Evolutionary conservation across 2,113 vertebrate species (phyloP), one percentile per base, ranked within the genome.

Genomic region (Nyctereutes procyonoides): DNA sequence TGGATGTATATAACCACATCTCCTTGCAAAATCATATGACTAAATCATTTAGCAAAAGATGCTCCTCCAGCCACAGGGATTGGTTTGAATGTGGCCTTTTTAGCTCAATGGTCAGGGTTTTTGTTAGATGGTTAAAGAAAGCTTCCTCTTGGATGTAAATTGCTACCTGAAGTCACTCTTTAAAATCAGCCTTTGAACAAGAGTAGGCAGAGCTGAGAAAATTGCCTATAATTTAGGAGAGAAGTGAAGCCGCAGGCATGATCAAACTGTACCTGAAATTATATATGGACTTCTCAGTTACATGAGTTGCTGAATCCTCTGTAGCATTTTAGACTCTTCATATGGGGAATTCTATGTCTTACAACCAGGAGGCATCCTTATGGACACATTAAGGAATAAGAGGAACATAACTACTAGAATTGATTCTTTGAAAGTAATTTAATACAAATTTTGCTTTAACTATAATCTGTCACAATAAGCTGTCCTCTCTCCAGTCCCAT

Each of bases 391-490:
- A 86, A 63, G 48, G 62, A 35, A 90, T 63, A 48, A 63, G 14
- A 84, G 38, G 17, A 85, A 76, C 86, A 30, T 95, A 71, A 76
- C n/a, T 53, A 53, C 22, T 79, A 85, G 13, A 93, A 65, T 35
- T 86, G 62, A 77, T 15, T 95, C 11, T 91, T 96, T 92, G 30
- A 92, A 95, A 76, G 74, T 71, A 86, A 95, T 87, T 77, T 53
- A 96, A 80, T 96, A 88, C 43, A 83, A 60, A n/a, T 79, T 58
- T 93, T 94, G 17, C 8, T 63, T 87, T 90, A 51, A 90, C 38
- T 76, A 73, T 79, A 71, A 73, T 71, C 43, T 80, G 38, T 86
- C 92, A 93, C 62, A 93, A 43, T 77, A 77, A 82, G 7, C 55
- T 85, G 22, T 67, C 48, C 7, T 32, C n/a, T 94, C n/a, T 94